Evolutionary conservation across 2,888 invertebrate genomes (phyloP).

Genomic region (Agrochola lota): DNA sequence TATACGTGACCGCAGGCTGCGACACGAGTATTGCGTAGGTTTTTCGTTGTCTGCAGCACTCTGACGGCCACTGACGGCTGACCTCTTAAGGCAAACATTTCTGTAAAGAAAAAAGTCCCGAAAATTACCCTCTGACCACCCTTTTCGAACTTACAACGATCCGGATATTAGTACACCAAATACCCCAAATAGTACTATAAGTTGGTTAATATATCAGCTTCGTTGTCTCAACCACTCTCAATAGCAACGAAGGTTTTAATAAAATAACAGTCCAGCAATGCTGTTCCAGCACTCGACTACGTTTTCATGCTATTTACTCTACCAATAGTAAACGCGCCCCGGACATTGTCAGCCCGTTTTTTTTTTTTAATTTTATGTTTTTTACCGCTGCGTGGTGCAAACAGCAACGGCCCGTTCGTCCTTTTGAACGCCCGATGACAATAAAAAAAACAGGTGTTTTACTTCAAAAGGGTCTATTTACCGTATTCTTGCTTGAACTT

Average conservation of each 20-base stretch:
- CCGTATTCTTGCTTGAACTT: constrained; percentile 25
- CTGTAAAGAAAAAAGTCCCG: background rate
- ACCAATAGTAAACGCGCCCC: constrained; percentile 24
- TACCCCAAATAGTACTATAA: background rate
- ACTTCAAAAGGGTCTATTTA: background rate
- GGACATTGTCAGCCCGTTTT: background rate
- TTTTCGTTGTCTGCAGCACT: constrained; percentile 3
- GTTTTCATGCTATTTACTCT: background rate
- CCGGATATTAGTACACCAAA: background rate
- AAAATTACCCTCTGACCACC: no score
- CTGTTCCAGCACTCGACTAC: constrained; percentile 10
- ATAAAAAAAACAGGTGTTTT: constrained; percentile 33
- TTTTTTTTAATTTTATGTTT: constrained; percentile 21
- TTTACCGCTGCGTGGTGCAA: background rate
- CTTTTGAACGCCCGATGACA: constrained; percentile 6
- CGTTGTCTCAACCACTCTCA: background rate
- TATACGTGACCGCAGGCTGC: constrained; percentile 36
- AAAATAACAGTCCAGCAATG: background rate
- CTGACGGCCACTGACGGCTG: no score
- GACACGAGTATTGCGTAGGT: constrained; percentile 29
- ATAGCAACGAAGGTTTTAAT: background rate
- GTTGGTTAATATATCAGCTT: background rate
- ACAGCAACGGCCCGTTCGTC: constrained; percentile 1
- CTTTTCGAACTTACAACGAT: background rate
- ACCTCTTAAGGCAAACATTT: background rate